Percentiles rank a stretch among this genome's conserved stretches.
phyloP scores from a whole-genome alignment of 2,797 vertebrate genomes.

The Oreochromis mossambicus region DNA sequence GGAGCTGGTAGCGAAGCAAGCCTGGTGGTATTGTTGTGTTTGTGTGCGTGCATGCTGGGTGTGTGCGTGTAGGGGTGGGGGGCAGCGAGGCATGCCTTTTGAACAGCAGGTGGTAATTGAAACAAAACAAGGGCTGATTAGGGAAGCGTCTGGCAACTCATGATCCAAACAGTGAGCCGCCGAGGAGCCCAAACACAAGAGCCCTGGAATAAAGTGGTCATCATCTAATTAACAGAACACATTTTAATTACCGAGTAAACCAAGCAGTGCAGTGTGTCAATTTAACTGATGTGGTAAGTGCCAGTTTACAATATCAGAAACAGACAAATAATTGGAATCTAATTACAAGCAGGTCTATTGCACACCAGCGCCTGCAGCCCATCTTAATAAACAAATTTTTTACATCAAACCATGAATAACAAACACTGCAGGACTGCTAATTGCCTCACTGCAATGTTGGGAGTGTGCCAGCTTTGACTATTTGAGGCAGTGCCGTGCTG shows the following conservation, averaged over 20 bases:
- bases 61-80: slow-evolving; percentile 25
- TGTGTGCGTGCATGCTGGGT: slow-evolving; percentile 22
- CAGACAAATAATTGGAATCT: slow-evolving; percentile 99
- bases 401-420: slow-evolving; percentile 98
- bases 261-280: slow-evolving; percentile 99
- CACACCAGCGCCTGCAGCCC: slow-evolving; percentile 96
- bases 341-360: slow-evolving; percentile 99
- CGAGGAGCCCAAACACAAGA: slow-evolving; percentile 91
- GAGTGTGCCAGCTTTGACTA: slow-evolving; percentile 95
- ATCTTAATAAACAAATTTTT: slow-evolving; percentile 99
- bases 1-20: slow-evolving; percentile 82
- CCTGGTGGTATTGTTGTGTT: slow-evolving; percentile 84
- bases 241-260: slow-evolving; percentile 99
- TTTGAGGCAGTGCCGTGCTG: slow-evolving; percentile 88
- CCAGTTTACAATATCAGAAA: slow-evolving; percentile 99
- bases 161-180: slow-evolving; percentile 97
- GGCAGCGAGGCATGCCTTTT: slow-evolving; percentile 92
- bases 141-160: slow-evolving; percentile 97
- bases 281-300: slow-evolving; percentile 99
- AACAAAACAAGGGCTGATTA: slow-evolving; percentile 99
- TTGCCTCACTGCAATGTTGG: slow-evolving; percentile 95
- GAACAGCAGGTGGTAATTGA: slow-evolving; percentile 99
- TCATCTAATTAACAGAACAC: slow-evolving; percentile 99
- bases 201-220: slow-evolving; percentile 99
- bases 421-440: slow-evolving; percentile 97